Conservation (phyloP, 2,113 vertebrate species). For the Uropsilus gracilis region DNA sequence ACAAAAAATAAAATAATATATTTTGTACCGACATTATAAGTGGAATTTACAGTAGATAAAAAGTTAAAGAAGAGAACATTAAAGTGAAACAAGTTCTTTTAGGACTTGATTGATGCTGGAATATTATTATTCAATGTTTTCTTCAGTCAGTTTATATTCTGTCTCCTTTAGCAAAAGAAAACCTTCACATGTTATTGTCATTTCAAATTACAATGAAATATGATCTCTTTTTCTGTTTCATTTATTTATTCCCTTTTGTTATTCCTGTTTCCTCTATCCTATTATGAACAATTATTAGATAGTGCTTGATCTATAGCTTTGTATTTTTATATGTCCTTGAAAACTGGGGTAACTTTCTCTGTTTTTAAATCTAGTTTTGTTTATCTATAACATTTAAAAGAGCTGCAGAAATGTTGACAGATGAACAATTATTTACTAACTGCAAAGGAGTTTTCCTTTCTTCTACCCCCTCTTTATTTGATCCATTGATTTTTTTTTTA, state of each 20-base stretch:
- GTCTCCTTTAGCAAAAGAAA: neutral
- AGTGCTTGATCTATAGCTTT: neutral
- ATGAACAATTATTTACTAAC: neutral
- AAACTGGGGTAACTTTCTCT: neutral
- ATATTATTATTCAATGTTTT: neutral
- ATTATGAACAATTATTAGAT: neutral
- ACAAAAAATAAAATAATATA: slow-evolving; percentile 2
- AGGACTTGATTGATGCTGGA: neutral
- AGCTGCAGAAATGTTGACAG: neutral
- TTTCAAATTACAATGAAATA: slow-evolving; percentile 43
- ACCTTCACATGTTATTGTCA: neutral
- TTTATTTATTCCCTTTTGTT: neutral
- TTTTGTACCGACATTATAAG: neutral
- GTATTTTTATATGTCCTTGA: neutral
- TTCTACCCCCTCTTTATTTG: neutral
- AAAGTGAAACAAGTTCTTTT: neutral
- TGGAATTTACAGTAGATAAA: neutral
- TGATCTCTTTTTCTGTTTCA: neutral
- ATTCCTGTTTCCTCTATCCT: neutral
- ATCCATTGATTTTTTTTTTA: neutral
- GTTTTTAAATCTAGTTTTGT: neutral
- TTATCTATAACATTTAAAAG: neutral
- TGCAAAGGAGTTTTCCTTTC: neutral
- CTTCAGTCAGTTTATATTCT: slow-evolving; percentile 19
- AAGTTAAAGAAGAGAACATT: neutral